Percentiles rank a stretch among this genome's conserved stretches.
Evolutionary conservation across 2,888 invertebrate genomes (phyloP).

Genomic region (Zhengitettix transpicula): DNA sequence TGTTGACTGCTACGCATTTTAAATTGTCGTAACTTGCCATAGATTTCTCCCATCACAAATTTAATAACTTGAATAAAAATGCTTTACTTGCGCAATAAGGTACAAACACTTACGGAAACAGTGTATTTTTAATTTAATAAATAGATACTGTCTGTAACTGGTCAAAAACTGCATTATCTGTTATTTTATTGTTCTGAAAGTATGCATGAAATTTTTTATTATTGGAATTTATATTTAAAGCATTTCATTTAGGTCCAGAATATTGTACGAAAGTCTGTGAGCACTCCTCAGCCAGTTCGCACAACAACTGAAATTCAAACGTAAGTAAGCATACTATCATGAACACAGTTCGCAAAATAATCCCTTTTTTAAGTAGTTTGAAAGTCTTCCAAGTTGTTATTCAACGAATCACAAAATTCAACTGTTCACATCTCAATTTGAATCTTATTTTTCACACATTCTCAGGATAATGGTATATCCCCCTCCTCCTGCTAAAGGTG

Average conservation of each 20-base stretch:
- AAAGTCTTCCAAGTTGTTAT: too few species aligned
- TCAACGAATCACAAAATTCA: not conserved
- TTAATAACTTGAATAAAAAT: too few species aligned
- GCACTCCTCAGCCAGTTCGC: slow-evolving; percentile 4
- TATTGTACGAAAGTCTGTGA: slow-evolving; percentile 4
- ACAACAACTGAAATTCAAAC: slow-evolving; percentile 22
- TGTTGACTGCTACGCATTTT: too few species aligned
- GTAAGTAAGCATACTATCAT: slow-evolving; percentile 16
- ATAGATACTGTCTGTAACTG: too few species aligned
- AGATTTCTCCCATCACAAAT: too few species aligned
- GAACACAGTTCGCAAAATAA: too few species aligned
- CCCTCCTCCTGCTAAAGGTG: slow-evolving; percentile 66
- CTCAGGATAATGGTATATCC: slow-evolving; percentile 62
- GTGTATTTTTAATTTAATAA: too few species aligned
- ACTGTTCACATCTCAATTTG: not conserved
- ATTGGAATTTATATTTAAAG: not conserved
- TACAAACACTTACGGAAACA: too few species aligned
- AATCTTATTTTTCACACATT: slow-evolving; percentile 11
- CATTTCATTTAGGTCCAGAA: slow-evolving; percentile 9
- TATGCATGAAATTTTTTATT: slow-evolving; percentile 3
- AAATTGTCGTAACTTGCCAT: too few species aligned
- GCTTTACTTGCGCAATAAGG: too few species aligned
- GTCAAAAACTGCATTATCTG: too few species aligned
- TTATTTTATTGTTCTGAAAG: not conserved
- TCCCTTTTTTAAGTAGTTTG: too few species aligned